Base-by-base conservation (phyloP, 1,140 invertebrate genomes). In the Littorina saxatilis region DNA sequence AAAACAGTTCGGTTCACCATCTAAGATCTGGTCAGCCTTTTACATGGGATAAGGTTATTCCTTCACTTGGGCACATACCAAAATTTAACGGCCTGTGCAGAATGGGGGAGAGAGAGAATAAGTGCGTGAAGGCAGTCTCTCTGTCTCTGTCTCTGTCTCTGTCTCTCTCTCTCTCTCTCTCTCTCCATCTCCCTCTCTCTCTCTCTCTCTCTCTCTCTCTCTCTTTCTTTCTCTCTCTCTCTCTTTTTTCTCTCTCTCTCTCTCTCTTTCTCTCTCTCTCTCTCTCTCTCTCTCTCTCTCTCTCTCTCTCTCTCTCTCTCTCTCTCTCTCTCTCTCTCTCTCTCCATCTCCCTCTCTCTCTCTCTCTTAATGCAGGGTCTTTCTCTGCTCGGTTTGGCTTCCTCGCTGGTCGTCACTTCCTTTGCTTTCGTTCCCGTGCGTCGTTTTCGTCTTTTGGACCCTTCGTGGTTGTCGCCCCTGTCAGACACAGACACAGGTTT, bases 81-180 rank as follows among this genome's bases (percentile, higher is more conserved):
- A n/a, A n/a, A n/a, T n/a, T n/a, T n/a, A n/a, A n/a, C n/a, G n/a
- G n/a, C n/a, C n/a, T n/a, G n/a, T n/a, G n/a, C n/a, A n/a, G n/a
- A n/a, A n/a, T n/a, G n/a, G n/a, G n/a, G n/a, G n/a, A n/a, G n/a
- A n/a, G n/a, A n/a, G n/a, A n/a, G n/a, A n/a, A n/a, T n/a, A n/a
- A n/a, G n/a, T n/a, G n/a, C n/a, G n/a, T 32, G 70, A 35, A 35
- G 37, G 29, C 73, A 75, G 52, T 55, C 58, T 68, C 32, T 63
- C 78, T 23, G 23, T 43, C 39, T 70, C 63, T 68, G 40, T 63
- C 29, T 79, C 78, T 40, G n/a, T 61, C 35, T 61, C 43, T 43
- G 37, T 32, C 37, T 63, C 40, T 79, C 63, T 70, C 61, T 79
- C 58, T n/a, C n/a, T n/a, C n/a, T n/a, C n/a, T n/a, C n/a, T n/a